A percentile compares a stretch with the other conserved stretches of the same genome.
Conservation (phyloP, 2,113 vertebrate species). For the Deroptyus accipitrinus region DNA sequence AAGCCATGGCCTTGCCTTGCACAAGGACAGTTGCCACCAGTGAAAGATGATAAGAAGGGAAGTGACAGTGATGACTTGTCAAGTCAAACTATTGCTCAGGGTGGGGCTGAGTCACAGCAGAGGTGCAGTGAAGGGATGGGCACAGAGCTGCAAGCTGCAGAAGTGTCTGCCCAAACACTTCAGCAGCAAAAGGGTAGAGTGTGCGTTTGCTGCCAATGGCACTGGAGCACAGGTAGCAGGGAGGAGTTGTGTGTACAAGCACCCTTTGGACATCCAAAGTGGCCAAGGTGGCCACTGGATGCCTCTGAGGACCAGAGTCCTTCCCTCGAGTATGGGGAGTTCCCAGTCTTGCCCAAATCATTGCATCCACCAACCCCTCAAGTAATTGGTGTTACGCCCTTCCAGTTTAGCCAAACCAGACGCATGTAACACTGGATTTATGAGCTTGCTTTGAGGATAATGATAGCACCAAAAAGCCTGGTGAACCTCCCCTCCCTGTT, state of each 20-base stretch:
- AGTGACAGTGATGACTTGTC: background rate
- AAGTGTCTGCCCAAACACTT: background rate
- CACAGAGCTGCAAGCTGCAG: background rate
- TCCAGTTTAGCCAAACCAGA: background rate
- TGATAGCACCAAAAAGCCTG: background rate
- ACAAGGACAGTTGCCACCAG: background rate
- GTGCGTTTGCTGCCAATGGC: rapidly evolving
- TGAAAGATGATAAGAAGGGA: background rate
- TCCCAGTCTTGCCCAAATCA: background rate
- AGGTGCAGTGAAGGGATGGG: background rate
- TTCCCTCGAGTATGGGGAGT: rapidly evolving
- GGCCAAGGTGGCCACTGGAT: background rate
- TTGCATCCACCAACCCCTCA: rapidly evolving
- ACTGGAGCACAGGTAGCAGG: background rate
- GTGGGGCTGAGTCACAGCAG: background rate
- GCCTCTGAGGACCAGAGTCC: background rate
- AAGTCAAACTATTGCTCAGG: rapidly evolving
- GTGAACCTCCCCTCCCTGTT: background rate
- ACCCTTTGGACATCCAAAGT: background rate
- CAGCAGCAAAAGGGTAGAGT: background rate
- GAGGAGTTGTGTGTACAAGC: background rate
- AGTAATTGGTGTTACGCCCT: background rate
- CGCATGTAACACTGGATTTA: rapidly evolving
- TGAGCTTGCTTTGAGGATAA: background rate
- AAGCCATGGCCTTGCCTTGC: background rate